These are phyloP conservation scores for Meloidogyne exigua DNA, from an alignment of 1,140 invertebrate species.

Conservation along the genomic window DNA sequence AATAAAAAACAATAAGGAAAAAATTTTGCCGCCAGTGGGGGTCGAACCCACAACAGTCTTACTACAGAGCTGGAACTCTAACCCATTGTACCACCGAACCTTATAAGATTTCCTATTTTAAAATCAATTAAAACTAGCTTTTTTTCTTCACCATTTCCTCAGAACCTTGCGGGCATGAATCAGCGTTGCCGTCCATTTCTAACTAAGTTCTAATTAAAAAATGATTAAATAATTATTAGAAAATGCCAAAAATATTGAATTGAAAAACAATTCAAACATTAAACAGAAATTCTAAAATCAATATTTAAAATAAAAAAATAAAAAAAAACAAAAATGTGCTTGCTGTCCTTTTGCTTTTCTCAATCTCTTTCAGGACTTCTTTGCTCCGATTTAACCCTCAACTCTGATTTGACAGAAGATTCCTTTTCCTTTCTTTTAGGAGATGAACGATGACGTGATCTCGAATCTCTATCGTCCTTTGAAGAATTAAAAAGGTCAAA, in stretches of 20 bases:
- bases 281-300: background rate
- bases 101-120: too few species aligned
- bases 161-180: background rate
- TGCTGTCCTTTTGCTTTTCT: background rate
- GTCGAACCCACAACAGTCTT: background rate
- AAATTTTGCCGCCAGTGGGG: too few species aligned
- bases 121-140: background rate
- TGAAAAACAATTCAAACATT: background rate
- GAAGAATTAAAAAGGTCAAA: background rate
- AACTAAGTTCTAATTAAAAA: background rate
- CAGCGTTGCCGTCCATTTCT: background rate
- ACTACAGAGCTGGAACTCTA: too few species aligned
- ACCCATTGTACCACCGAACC: background rate
- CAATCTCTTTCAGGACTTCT: slow-evolving; percentile 21
- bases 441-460: slow-evolving; percentile 17
- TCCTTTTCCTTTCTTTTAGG: slow-evolving; percentile 20
- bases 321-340: background rate
- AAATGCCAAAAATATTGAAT: background rate
- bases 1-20: background rate
- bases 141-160: background rate
- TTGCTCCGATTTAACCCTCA: slow-evolving; percentile 10
- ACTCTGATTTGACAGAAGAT: slow-evolving; percentile 1
- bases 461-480: slow-evolving; percentile 15
- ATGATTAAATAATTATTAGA: background rate
- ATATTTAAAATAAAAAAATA: background rate